phyloP scores from a whole-genome alignment of 2,797 vertebrate species.

The Oophaga sylvatica region DNA sequence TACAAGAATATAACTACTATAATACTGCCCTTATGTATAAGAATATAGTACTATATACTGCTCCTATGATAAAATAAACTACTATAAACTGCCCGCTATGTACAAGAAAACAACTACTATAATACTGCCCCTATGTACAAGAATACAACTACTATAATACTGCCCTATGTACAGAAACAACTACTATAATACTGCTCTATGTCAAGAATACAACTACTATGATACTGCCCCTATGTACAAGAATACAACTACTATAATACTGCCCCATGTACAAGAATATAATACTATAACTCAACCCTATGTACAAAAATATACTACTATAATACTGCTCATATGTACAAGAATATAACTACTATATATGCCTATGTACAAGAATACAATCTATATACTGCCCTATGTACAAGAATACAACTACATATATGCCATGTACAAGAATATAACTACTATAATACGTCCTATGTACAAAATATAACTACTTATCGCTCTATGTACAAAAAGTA shows the following conservation, averaged over 20 bases:
- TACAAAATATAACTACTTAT: conserved; percentile 4
- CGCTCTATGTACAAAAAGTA: neutral
- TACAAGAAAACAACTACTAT: too few relatives aligned
- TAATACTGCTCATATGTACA: neutral
- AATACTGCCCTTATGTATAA: too few relatives aligned
- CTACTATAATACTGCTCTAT: too few relatives aligned
- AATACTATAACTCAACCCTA: neutral
- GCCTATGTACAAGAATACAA: neutral
- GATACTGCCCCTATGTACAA: too few relatives aligned
- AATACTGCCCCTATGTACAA: too few relatives aligned
- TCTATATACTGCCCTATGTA: neutral
- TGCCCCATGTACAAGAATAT: conserved; percentile 13
- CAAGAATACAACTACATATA: conserved; percentile 16
- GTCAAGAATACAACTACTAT: too few relatives aligned
- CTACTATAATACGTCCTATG: conserved; percentile 13
- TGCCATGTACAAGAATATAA: conserved; percentile 5
- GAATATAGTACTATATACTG: too few relatives aligned
- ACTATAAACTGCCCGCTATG: too few relatives aligned
- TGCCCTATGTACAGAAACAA: too few relatives aligned
- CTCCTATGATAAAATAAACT: too few relatives aligned
- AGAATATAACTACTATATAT: conserved; percentile 8
- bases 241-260: conserved; percentile 15
- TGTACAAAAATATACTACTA: neutral
- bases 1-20: too few relatives aligned
- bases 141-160: too few relatives aligned